Evolutionary conservation across 2,113 vertebrate genomes (phyloP).

Genomic region (Aviceda subcristata): DNA sequence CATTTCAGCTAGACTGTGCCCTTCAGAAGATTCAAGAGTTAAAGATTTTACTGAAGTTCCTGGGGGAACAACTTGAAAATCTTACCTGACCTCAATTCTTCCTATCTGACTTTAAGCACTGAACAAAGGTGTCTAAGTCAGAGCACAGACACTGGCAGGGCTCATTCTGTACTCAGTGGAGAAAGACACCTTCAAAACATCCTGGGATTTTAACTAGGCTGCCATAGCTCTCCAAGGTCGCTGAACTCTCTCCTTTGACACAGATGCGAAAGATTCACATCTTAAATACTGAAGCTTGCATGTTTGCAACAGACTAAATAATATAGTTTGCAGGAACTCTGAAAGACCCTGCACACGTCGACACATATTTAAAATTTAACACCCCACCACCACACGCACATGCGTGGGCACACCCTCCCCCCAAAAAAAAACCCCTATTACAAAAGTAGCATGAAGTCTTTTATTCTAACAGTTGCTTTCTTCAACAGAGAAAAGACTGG

Average conservation of each 20-base stretch:
- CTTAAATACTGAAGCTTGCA: neutral
- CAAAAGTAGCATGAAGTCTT: neutral
- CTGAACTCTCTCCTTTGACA: neutral
- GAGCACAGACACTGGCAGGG: neutral
- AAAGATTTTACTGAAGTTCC: neutral
- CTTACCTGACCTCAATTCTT: constrained; percentile 33
- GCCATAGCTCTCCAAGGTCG: neutral
- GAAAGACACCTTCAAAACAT: neutral
- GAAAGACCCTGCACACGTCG: neutral
- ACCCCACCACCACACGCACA: too few species aligned
- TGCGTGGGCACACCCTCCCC: too few species aligned
- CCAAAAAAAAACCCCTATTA: too few species aligned
- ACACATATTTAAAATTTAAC: neutral
- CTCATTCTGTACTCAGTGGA: neutral
- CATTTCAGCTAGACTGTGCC: neutral
- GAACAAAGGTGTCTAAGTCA: constrained; percentile 2
- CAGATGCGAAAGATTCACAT: neutral
- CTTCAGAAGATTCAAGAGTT: constrained; percentile 12
- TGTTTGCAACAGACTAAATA: neutral
- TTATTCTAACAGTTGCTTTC: neutral
- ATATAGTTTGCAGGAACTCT: neutral
- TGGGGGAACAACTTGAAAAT: neutral
- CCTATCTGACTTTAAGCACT: neutral
- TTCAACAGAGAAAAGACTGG: neutral
- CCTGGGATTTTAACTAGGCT: neutral